Evolutionary conservation across 2,797 vertebrate species (phyloP), one percentile per base, ranked within the genome.

Genomic region (Pempheris klunzingeri): DNA sequence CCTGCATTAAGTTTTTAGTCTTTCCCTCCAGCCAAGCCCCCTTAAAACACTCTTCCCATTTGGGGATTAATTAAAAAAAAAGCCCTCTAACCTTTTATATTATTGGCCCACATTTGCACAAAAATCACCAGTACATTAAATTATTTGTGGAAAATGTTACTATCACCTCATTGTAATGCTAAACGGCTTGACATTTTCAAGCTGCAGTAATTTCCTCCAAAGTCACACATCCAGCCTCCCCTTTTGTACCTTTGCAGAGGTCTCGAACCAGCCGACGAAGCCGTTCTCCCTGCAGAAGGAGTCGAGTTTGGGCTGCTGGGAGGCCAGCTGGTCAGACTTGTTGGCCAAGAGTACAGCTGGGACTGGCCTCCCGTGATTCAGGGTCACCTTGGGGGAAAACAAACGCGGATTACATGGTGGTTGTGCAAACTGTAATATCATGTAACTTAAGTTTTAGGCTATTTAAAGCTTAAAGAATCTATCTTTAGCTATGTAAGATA

Each of bases 291-390:
- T 90, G 67, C 94, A 94, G 91, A 95, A 95, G n/a, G 87, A 78
- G 78, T 96, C 94, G 1, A 96, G 89, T 82, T 91, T 94, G 74
- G 92, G 93, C 66, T 87, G 80, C 70, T 90, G 92, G 39, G 90
- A 85, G 12, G 82, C 74, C 70, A 92, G 83, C 80, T 96, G 95
- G 85, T 96, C 96, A 1, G 94, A 93, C 80, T 96, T 96, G 80
- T 96, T 96, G 24, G 95, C 95, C 87, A 96, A 47, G 44, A 96
- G 93, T 3, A 96, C 93, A 1, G 88, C 86, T 50, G 96, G 96
- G 66, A 96, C 91, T 0, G 94, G 92, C 28, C 84, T 92, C 9
- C 96, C 95, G 11, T 94, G 86, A 80, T 86, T 91, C 72, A 92
- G 67, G 32, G 87, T 92, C 85, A 94, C 88, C 93, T 93, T 7